A percentile compares a stretch with the other conserved stretches of the same genome.
Conservation (phyloP, 1,140 invertebrate species). For the Diorhabda carinulata region DNA sequence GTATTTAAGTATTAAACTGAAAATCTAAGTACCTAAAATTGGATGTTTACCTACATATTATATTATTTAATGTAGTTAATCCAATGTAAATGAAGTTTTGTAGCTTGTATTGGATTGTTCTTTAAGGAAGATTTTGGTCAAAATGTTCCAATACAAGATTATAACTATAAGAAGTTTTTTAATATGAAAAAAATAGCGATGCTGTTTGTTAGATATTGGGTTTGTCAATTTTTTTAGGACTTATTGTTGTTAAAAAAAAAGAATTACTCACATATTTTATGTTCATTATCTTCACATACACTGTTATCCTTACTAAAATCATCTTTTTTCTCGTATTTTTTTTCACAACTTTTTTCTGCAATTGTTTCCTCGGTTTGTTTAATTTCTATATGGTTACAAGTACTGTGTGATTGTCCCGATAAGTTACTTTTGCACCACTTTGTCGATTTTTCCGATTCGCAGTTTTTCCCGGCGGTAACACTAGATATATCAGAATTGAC, state of each 20-base stretch:
- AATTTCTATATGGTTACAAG: slow-evolving; percentile 35
- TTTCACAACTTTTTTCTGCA: slow-evolving; percentile 36
- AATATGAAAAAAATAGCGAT: too few species aligned
- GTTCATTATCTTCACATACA: slow-evolving; percentile 11
- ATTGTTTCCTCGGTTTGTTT: slow-evolving; percentile 40
- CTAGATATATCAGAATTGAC: slow-evolving; percentile 13
- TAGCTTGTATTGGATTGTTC: too few species aligned
- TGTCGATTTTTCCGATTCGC: slow-evolving; percentile 9
- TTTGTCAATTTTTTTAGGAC: too few species aligned
- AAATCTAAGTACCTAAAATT: too few species aligned
- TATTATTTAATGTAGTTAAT: too few species aligned
- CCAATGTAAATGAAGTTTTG: too few species aligned
- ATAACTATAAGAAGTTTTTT: too few species aligned
- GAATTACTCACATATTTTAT: slow-evolving; percentile 30
- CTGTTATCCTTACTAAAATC: slow-evolving; percentile 30
- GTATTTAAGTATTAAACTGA: too few species aligned
- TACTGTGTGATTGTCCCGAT: slow-evolving; percentile 21
- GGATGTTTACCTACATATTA: too few species aligned
- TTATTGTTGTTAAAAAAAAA: not conserved
- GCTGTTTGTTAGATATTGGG: too few species aligned
- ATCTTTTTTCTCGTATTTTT: slow-evolving; percentile 21
- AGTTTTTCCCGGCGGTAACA: slow-evolving; percentile 14
- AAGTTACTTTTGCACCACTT: slow-evolving; percentile 23
- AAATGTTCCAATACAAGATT: too few species aligned
- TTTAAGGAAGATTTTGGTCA: too few species aligned